These are phyloP conservation scores for Gastrophysa polygoni DNA, from an alignment of 2,888 invertebrate genomes.

Conservation along the genomic window DNA sequence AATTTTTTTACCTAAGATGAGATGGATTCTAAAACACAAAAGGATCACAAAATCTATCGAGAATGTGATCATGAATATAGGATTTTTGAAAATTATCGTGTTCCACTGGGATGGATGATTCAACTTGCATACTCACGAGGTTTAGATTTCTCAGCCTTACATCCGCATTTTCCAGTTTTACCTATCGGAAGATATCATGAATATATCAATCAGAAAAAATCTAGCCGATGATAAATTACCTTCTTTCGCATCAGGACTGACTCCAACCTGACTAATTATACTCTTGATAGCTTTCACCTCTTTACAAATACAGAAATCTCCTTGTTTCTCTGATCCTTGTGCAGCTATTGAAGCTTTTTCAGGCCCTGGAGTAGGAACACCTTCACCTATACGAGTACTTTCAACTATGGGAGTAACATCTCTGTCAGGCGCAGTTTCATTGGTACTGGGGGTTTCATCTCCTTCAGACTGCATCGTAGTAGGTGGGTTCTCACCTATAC, in stretches of 20 bases:
- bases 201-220: neutral
- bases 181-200: neutral
- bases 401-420: neutral
- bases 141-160: neutral
- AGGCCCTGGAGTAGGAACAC: neutral
- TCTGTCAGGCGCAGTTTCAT: too few relatives aligned
- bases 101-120: neutral
- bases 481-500: too few relatives aligned
- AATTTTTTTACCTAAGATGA: too few relatives aligned
- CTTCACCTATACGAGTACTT: too few relatives aligned
- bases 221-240: neutral
- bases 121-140: neutral
- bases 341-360: neutral
- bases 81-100: too few relatives aligned
- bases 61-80: too few relatives aligned
- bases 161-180: neutral
- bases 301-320: neutral
- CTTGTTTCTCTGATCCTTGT: neutral
- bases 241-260: neutral
- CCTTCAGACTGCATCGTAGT: too few relatives aligned
- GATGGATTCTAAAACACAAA: too few relatives aligned
- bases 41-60: too few relatives aligned
- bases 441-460: too few relatives aligned
- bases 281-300: neutral
- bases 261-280: too few relatives aligned